phyloP scores from a whole-genome alignment of 2,113 vertebrate genomes.

The Ceyx margarethae region DNA sequence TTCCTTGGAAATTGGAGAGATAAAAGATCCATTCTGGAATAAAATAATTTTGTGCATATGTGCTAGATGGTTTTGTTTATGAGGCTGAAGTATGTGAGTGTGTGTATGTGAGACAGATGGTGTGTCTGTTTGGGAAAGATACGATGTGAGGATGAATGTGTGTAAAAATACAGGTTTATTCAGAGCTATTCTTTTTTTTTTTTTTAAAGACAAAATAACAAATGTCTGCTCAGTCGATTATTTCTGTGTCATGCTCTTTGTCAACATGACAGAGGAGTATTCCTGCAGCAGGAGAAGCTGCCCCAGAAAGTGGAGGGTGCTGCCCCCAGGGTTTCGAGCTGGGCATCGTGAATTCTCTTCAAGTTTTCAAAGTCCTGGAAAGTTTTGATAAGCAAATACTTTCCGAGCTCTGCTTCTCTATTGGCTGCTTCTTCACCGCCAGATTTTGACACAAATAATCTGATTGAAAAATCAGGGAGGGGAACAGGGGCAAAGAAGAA shows the following conservation, averaged over 20 bases:
- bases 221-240: not conserved
- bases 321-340: conserved; percentile 12
- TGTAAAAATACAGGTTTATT: conserved; percentile 58
- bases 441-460: conserved; percentile 88
- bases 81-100: conserved; percentile 33
- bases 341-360: conserved; percentile 43
- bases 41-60: conserved; percentile 56
- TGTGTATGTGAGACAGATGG: conserved; percentile 58
- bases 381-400: conserved; percentile 82
- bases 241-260: conserved; percentile 3
- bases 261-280: not conserved
- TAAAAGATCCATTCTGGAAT: conserved; percentile 49
- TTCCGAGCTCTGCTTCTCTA: conserved; percentile 45
- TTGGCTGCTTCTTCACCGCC: conserved; percentile 75
- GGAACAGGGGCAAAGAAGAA: conserved; percentile 58
- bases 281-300: conserved; percentile 38
- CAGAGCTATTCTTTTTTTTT: not conserved
- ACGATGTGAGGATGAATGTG: not conserved
- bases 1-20: conserved; percentile 30
- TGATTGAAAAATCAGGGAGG: conserved; percentile 86
- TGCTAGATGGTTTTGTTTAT: conserved; percentile 52
- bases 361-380: conserved; percentile 65
- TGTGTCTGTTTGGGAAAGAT: conserved; percentile 53
- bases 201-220: not conserved
- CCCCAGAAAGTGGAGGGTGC: conserved; percentile 7